Evolutionary conservation across 2,888 invertebrate genomes (phyloP), one percentile per base, ranked within the genome.

Genomic region (Dromius quadrimaculatus): DNA sequence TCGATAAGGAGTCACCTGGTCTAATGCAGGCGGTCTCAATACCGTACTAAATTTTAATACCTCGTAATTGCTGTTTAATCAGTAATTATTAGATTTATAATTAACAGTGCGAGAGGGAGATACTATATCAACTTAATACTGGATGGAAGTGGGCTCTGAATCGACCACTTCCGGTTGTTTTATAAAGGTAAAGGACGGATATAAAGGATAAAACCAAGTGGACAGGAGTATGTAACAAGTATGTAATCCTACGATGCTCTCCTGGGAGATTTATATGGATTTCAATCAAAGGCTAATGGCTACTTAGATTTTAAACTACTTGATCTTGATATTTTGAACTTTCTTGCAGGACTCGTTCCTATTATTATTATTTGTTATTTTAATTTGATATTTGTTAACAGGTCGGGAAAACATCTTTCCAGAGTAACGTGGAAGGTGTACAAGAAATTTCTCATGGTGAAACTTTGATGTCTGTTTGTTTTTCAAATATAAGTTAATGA

Each of bases 81-180:
- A 79, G 78, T 79, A 79, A 79, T 80, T 79, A 79, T 79, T 79
- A 78, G 79, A 78, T 77, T 78, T 77, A 76, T 78, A 79, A 78
- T 78, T 77, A 78, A 77, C 77, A 77, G 34, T 65, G 45, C 45
- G 32, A 28, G 64, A 45, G 57, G 28, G 43, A 59, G 68, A 54
- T 57, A 57, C 57, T 43, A 43, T 68, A 68, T 68, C 68, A 68
- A 34, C 57, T 57, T 57, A 68, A 68, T 57, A 57, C 68, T 68
- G 34, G 47, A 47, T 36, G 61, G 61, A 61, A 61, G 61, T 61
- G 41, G 41, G 54, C 13, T 54, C 13, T 32, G 54, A 54, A 22
- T 54, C 28, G 54, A 17, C 54, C 54, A 23, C 54, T 54, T 28
- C 54, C 54, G 54, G 54, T 54, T 47, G 47, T 47, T 47, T 47